These are phyloP conservation scores for Mola mola DNA, from an alignment of 2,113 vertebrate species.

Conservation along the genomic window DNA sequence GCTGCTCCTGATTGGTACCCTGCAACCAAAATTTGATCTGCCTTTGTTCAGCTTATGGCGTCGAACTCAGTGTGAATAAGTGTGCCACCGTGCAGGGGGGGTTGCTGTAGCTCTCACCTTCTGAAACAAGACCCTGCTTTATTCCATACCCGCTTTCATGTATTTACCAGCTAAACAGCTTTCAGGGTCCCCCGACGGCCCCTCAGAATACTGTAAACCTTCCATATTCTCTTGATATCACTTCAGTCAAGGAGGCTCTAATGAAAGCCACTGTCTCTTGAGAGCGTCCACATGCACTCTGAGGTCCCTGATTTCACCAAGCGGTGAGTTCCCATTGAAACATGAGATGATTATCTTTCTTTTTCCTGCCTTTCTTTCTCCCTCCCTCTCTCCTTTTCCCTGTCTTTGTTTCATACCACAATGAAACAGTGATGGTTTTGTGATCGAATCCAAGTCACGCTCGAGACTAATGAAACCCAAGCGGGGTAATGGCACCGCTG, in stretches of 20 bases:
- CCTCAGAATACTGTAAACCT: constrained; percentile 60
- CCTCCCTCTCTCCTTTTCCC: constrained; percentile 1
- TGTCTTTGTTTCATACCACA: constrained; percentile 22
- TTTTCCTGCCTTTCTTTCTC: constrained; percentile 7
- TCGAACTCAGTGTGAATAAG: constrained; percentile 28
- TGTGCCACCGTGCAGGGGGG: constrained; percentile 14
- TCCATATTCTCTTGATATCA: constrained; percentile 52
- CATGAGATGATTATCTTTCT: constrained; percentile 42
- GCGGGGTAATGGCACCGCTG: background rate
- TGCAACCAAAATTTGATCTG: constrained; percentile 46
- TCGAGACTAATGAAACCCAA: constrained; percentile 35
- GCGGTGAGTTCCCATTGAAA: constrained; percentile 53
- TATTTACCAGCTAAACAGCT: constrained; percentile 72
- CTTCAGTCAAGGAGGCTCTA: constrained; percentile 58
- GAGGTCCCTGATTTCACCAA: constrained; percentile 25
- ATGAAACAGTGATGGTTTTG: constrained; percentile 40
- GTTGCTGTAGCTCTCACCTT: constrained; percentile 22
- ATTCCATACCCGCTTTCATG: constrained; percentile 59
- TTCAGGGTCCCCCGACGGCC: constrained; percentile 48
- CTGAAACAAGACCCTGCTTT: constrained; percentile 61
- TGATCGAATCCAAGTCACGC: constrained; percentile 48
- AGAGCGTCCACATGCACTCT: constrained; percentile 50
- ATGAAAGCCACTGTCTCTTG: constrained; percentile 60
- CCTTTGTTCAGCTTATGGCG: constrained; percentile 42
- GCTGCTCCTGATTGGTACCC: constrained; percentile 41